A percentile compares a stretch with the other conserved stretches of the same genome.
Evolutionary conservation across 2,113 vertebrate genomes (phyloP).

Genomic region (Ploceus nigricollis): DNA sequence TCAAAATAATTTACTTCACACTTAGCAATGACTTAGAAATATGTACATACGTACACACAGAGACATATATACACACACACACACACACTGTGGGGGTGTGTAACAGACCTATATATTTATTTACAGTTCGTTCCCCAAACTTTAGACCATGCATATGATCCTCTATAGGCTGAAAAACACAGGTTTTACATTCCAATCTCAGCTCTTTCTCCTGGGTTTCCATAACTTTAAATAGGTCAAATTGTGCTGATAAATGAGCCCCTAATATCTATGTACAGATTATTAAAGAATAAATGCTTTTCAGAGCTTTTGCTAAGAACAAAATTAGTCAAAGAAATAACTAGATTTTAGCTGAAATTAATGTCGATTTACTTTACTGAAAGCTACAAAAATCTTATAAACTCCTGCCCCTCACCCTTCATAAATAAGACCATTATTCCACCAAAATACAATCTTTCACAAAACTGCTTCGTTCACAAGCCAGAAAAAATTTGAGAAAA

Average conservation of each 20-base stretch:
- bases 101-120: neutral
- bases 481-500: neutral
- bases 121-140: neutral
- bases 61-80: rapidly evolving
- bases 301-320: neutral
- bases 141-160: neutral
- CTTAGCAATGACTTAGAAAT: neutral
- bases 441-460: neutral
- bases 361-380: neutral
- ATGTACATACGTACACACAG: rapidly evolving
- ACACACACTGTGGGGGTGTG: too few species aligned
- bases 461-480: neutral
- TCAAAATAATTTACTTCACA: neutral
- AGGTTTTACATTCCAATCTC: neutral
- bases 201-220: neutral
- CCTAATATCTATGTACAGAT: neutral
- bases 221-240: neutral
- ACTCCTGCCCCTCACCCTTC: neutral
- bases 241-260: neutral
- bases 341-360: neutral
- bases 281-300: neutral
- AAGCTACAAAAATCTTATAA: neutral
- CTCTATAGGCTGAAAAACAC: neutral
- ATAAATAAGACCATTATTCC: neutral
- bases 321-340: conserved; percentile 23